These are phyloP conservation scores for Proterorhinus semilunaris DNA, from an alignment of 2,113 vertebrate genomes.

Conservation along the genomic window DNA sequence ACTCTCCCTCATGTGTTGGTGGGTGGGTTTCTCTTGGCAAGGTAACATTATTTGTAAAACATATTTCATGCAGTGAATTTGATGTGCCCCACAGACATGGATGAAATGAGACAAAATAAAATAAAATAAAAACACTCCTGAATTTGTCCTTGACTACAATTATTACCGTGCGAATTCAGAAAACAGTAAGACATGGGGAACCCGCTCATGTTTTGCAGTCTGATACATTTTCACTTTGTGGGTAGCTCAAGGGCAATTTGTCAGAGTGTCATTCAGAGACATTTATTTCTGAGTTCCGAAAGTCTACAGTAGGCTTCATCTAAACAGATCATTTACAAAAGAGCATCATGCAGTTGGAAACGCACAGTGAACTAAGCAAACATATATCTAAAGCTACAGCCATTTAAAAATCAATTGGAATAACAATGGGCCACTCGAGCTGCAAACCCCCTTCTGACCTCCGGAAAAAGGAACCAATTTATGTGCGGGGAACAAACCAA, in stretches of 20 bases:
- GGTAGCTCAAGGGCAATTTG: neutral
- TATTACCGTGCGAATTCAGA: too few species aligned
- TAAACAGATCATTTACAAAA: too few species aligned
- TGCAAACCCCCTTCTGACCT: neutral
- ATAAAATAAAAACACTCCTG: too few species aligned
- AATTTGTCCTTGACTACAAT: too few species aligned
- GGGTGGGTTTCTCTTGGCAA: too few species aligned
- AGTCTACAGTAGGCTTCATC: too few species aligned
- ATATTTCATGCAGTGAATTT: too few species aligned
- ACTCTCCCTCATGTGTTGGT: too few species aligned
- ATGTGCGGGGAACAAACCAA: conserved; percentile 6
- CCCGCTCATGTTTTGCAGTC: neutral
- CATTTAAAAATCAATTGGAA: conserved; percentile 6
- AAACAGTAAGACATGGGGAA: neutral
- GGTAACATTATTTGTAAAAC: too few species aligned
- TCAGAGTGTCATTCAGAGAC: neutral
- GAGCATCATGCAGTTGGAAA: neutral
- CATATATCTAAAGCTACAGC: neutral
- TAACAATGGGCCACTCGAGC: neutral
- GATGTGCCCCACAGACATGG: too few species aligned
- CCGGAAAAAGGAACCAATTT: neutral
- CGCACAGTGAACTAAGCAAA: neutral
- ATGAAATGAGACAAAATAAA: too few species aligned
- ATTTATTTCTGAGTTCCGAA: too few species aligned
- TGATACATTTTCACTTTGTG: neutral